A percentile compares a stretch with the other conserved stretches of the same genome.
Evolutionary conservation across 1,140 invertebrate species (phyloP).

Genomic region (Formica exsecta): DNA sequence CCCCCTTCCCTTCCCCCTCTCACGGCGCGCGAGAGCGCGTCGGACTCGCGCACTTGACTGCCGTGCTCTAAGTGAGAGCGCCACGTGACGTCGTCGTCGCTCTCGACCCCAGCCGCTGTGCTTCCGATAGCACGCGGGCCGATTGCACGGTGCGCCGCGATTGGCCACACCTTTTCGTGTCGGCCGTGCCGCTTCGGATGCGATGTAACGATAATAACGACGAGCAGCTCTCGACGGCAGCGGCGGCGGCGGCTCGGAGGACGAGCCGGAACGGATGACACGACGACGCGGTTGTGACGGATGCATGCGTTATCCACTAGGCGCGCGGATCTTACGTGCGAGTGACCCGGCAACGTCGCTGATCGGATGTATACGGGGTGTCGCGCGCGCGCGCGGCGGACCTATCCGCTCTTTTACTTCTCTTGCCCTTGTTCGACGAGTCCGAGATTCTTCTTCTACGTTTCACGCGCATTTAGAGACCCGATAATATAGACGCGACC

Average conservation of each 20-base stretch:
- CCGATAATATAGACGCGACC: not conserved
- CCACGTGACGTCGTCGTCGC: constrained; percentile 66
- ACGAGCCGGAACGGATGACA: constrained; percentile 23
- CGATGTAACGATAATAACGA: constrained; percentile 49
- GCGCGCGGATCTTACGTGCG: not conserved
- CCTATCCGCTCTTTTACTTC: not conserved
- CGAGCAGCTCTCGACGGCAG: not conserved
- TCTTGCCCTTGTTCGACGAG: not conserved
- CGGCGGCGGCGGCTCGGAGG: not conserved
- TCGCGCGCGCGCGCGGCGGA: not conserved
- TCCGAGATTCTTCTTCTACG: not conserved
- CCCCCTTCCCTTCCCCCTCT: not conserved
- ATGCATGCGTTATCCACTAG: constrained; percentile 19
- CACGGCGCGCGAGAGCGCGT: constrained; percentile 54
- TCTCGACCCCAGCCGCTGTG: constrained; percentile 60
- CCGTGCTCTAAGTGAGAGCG: constrained; percentile 64
- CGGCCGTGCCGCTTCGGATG: constrained; percentile 51
- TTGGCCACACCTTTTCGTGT: constrained; percentile 69
- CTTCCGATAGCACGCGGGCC: constrained; percentile 64
- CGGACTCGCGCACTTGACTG: constrained; percentile 68
- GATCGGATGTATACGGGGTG: constrained; percentile 12
- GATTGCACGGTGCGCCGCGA: constrained; percentile 55
- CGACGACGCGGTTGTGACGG: constrained; percentile 20
- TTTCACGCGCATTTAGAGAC: not conserved
- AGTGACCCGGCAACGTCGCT: constrained; percentile 44